Percentiles rank a stretch among this genome's conserved stretches.
Evolutionary conservation across 2,888 invertebrate species (phyloP).

Genomic region (Sinodicranocentrus sp.): DNA sequence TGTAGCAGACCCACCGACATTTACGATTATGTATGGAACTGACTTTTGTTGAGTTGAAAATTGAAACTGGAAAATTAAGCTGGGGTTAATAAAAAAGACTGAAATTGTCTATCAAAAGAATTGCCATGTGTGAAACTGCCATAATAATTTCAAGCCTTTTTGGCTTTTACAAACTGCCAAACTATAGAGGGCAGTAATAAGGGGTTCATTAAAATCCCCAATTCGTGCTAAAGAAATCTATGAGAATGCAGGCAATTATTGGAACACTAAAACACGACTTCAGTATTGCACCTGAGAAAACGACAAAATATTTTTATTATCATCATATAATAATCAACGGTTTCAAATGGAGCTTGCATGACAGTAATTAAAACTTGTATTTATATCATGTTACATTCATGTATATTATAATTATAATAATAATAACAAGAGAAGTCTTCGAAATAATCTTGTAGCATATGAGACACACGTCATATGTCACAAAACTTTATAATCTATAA

Average conservation of each 20-base stretch:
- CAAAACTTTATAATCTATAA: conserved; percentile 2
- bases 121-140: too few species aligned
- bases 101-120: conserved; percentile 53
- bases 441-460: conserved; percentile 56
- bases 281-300: conserved; percentile 28
- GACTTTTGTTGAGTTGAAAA: conserved; percentile 28
- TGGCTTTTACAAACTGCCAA: too few species aligned
- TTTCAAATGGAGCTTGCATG: conserved; percentile 14
- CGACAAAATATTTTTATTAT: conserved; percentile 28
- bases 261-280: too few species aligned
- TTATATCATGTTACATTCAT: conserved; percentile 6
- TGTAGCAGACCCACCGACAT: too few species aligned
- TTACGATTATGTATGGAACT: conserved; percentile 26
- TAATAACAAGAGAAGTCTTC: conserved; percentile 56
- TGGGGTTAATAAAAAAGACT: conserved; percentile 58
- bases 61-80: conserved; percentile 54
- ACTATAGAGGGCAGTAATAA: too few species aligned
- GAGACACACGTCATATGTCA: conserved; percentile 20
- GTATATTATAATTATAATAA: too few species aligned
- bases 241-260: too few species aligned
- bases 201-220: too few species aligned
- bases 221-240: too few species aligned
- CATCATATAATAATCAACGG: conserved; percentile 21
- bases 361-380: conserved; percentile 4
- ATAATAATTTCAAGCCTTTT: too few species aligned